These are phyloP conservation scores for Aspiorhynchus laticeps DNA, from an alignment of 2,113 vertebrate species.

Conservation along the genomic window DNA sequence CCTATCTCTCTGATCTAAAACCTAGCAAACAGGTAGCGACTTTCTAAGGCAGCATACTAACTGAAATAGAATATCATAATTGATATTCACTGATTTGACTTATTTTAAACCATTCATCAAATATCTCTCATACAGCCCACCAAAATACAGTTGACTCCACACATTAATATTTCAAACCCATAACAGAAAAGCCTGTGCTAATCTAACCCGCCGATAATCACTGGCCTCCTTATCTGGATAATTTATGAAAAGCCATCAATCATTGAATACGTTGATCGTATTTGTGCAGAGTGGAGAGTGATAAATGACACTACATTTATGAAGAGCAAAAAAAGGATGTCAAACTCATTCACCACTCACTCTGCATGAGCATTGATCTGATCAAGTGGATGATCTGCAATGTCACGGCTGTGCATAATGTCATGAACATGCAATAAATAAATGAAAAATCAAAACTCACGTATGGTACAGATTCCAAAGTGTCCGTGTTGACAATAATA, in stretches of 20 bases:
- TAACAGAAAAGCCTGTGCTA: conserved; percentile 38
- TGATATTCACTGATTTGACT: neutral
- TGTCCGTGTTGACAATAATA: conserved; percentile 96
- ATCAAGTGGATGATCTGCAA: conserved; percentile 1
- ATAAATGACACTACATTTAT: conserved; percentile 25
- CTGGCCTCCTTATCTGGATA: conserved; percentile 37
- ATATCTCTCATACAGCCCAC: neutral
- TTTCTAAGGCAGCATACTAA: neutral
- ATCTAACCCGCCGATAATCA: conserved; percentile 29
- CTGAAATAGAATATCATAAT: neutral
- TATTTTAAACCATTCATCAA: conserved; percentile 29
- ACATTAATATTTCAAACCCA: conserved; percentile 23
- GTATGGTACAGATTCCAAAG: conserved; percentile 94
- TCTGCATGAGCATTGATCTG: neutral
- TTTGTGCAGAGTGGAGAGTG: neutral
- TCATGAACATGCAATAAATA: neutral
- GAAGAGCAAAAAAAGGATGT: neutral
- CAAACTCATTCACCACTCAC: conserved; percentile 17
- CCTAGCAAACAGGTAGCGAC: neutral
- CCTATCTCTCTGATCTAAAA: neutral
- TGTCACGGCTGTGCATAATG: neutral
- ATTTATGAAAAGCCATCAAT: conserved; percentile 53
- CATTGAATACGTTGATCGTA: conserved; percentile 20
- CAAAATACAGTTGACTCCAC: neutral
- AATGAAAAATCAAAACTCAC: conserved; percentile 79